Conservation (phyloP, 1,140 invertebrate genomes). For the Drosophila suzukii region DNA sequence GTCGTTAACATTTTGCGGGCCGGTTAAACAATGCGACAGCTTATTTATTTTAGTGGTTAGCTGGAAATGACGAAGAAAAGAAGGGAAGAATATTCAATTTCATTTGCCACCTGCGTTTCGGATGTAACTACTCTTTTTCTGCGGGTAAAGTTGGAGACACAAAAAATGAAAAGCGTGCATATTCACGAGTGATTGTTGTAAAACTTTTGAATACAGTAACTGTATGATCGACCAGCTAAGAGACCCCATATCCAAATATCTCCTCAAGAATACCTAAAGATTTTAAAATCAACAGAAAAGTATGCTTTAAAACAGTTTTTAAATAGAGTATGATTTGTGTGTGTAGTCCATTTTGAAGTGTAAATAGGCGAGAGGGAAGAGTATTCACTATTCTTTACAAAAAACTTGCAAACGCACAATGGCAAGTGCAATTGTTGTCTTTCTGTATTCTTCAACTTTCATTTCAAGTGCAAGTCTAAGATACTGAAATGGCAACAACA, state of each 20-base stretch:
- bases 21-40: conserved; percentile 13
- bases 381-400: neutral
- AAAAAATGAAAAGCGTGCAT: conserved; percentile 3
- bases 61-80: conserved; percentile 16
- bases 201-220: neutral
- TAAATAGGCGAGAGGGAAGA: neutral
- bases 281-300: neutral
- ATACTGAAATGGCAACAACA: conserved; percentile 48
- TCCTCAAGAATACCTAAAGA: too few species aligned
- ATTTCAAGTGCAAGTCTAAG: conserved; percentile 50
- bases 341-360: too few species aligned
- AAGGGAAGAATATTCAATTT: conserved; percentile 55
- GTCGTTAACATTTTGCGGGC: neutral
- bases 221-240: neutral
- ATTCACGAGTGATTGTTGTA: neutral
- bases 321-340: too few species aligned
- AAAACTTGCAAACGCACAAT: neutral
- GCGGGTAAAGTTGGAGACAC: conserved; percentile 42
- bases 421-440: conserved; percentile 13
- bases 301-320: too few species aligned
- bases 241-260: neutral
- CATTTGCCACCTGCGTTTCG: conserved; percentile 63
- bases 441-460: conserved; percentile 31
- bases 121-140: conserved; percentile 26
- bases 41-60: conserved; percentile 2